Conservation (phyloP, 2,888 invertebrate species). For the Caenorhabditis wallacei region DNA sequence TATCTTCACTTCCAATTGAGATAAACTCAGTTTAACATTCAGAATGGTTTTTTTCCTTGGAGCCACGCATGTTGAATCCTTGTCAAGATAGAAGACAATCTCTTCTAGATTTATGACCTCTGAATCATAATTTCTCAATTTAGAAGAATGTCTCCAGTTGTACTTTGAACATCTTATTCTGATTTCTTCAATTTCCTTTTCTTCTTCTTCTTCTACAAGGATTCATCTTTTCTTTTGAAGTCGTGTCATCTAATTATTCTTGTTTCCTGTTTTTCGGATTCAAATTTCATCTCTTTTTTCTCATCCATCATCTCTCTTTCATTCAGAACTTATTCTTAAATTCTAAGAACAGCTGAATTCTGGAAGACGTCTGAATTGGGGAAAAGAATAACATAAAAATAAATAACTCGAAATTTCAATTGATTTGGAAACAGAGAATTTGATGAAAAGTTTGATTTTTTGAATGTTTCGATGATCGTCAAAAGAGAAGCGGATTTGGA, state of each 20-base stretch:
- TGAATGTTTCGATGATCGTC: not conserved
- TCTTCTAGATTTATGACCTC: no score
- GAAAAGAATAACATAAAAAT: conserved; percentile 5
- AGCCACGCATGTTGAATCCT: no score
- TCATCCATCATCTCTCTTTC: conserved; percentile 1
- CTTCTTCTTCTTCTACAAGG: not conserved
- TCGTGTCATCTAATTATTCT: conserved; percentile 25
- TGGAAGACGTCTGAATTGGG: conserved; percentile 12
- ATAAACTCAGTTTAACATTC: no score
- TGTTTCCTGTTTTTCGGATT: conserved; percentile 34
- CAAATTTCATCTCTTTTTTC: conserved; percentile 16
- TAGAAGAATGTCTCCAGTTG: no score
- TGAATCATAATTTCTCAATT: no score
- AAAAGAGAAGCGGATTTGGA: no score
- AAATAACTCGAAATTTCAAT: not conserved
- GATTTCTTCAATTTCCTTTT: conserved; percentile 5
- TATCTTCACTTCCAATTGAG: no score
- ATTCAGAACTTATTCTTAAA: conserved; percentile 10
- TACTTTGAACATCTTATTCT: not conserved
- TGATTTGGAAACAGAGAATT: not conserved
- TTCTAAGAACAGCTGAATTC: no score
- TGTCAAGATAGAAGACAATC: no score
- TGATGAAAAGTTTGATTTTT: not conserved
- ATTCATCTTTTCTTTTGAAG: conserved; percentile 3
- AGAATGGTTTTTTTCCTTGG: no score